Evolutionary conservation across 2,113 vertebrate species (phyloP).

Genomic region (Mesembrinibis cayennensis): DNA sequence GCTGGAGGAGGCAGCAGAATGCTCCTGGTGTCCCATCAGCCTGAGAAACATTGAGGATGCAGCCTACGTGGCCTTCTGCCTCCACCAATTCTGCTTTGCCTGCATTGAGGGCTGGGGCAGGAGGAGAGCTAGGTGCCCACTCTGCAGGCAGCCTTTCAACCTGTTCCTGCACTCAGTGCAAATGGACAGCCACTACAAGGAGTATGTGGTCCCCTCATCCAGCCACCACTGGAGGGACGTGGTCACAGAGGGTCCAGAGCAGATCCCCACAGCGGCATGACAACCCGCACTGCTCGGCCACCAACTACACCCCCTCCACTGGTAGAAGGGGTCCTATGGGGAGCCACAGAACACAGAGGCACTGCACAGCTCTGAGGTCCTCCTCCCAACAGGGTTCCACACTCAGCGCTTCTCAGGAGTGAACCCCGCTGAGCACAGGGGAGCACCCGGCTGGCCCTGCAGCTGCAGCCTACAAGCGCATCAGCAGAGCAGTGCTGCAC

Average conservation of each 20-base stretch:
- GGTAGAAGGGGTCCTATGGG: fast-evolving
- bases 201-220: fast-evolving
- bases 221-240: fast-evolving
- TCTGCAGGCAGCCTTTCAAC: neutral
- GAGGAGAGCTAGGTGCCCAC: fast-evolving
- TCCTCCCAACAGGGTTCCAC: neutral
- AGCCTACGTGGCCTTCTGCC: neutral
- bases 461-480: fast-evolving
- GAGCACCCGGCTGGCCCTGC: fast-evolving
- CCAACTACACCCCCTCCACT: fast-evolving
- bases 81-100: neutral
- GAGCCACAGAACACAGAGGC: fast-evolving
- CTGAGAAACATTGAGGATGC: neutral
- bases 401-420: fast-evolving
- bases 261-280: fast-evolving
- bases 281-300: fast-evolving
- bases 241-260: fast-evolving
- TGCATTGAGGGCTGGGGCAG: neutral
- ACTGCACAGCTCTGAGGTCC: fast-evolving
- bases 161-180: fast-evolving
- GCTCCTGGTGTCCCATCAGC: neutral
- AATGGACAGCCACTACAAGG: too few relatives aligned
- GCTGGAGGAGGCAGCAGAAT: neutral
- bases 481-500: fast-evolving
- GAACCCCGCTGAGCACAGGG: fast-evolving